Evolutionary conservation across 2,888 invertebrate genomes (phyloP).

Genomic region (Drosophila subsilvestris): DNA sequence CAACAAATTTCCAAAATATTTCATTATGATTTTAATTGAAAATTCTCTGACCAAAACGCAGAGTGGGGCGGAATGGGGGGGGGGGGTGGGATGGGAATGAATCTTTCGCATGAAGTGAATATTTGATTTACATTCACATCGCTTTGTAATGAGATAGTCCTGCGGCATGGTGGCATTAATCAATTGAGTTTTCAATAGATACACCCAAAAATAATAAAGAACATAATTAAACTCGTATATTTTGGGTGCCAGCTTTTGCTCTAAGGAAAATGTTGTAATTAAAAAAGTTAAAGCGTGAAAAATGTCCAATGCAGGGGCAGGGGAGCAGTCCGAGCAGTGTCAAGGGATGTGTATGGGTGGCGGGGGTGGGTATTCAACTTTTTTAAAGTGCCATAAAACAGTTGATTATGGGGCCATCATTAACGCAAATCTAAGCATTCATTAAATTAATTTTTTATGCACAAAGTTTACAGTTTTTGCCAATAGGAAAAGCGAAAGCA

Average conservation of each 20-base stretch:
- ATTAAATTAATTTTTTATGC: conserved; percentile 80
- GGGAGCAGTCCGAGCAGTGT: no score
- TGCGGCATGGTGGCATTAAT: background rate
- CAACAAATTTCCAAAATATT: conserved; percentile 76
- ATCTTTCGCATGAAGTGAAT: conserved; percentile 7
- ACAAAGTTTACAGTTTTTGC: conserved; percentile 68
- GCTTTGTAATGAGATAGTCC: conserved; percentile 8
- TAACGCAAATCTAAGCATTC: conserved; percentile 64
- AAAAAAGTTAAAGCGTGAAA: conserved; percentile 64
- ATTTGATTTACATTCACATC: conserved; percentile 4
- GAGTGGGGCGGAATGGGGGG: no score
- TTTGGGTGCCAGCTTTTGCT: conserved; percentile 7
- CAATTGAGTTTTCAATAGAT: background rate
- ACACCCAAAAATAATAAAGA: conserved; percentile 15
- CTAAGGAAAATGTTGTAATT: conserved; percentile 58
- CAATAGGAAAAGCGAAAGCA: conserved; percentile 49
- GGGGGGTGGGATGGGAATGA: background rate
- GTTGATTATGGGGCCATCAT: conserved; percentile 76
- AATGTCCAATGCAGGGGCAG: conserved; percentile 5
- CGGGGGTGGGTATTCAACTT: conserved; percentile 54
- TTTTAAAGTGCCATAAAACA: conserved; percentile 75
- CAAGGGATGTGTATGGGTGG: conserved; percentile 16
- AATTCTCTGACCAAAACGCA: conserved; percentile 40
- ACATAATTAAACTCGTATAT: conserved; percentile 12
- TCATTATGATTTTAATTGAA: conserved; percentile 81